These are phyloP conservation scores for Cephalopterus ornatus DNA, from an alignment of 2,113 vertebrate species.

Conservation along the genomic window DNA sequence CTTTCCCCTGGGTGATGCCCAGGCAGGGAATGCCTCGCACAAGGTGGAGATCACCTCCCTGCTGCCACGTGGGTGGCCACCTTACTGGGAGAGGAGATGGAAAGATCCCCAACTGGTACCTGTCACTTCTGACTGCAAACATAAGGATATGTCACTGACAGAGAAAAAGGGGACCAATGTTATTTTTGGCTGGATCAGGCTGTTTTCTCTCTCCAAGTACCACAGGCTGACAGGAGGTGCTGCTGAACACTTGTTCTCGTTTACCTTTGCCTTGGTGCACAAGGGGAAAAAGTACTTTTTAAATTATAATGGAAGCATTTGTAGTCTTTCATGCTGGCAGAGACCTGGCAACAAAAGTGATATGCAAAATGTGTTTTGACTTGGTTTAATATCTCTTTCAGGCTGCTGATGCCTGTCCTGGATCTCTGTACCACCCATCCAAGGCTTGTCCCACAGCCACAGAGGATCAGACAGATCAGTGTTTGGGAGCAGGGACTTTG, in stretches of 20 bases:
- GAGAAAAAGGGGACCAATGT: background rate
- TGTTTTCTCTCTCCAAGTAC: background rate
- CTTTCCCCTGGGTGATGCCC: background rate
- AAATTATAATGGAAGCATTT: background rate
- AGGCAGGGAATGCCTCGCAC: background rate
- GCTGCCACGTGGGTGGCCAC: background rate
- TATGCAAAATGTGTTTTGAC: background rate
- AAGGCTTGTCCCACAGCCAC: fast-evolving
- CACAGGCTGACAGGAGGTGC: background rate
- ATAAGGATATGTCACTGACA: background rate
- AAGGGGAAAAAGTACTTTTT: background rate
- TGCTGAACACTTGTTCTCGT: background rate
- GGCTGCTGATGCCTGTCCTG: background rate
- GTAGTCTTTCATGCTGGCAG: background rate
- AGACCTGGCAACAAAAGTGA: background rate
- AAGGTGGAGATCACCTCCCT: background rate
- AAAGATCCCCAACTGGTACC: background rate
- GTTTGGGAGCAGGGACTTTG: background rate
- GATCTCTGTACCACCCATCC: background rate
- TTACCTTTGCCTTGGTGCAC: background rate
- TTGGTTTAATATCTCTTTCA: background rate
- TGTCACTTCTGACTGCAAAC: background rate
- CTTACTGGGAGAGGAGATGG: background rate
- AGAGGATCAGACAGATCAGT: background rate
- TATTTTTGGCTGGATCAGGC: background rate